A percentile compares a stretch with the other conserved stretches of the same genome.
phyloP scores from a whole-genome alignment of 53 echinoderm and acorn worm genomes.

The Echinometra lucunter region DNA sequence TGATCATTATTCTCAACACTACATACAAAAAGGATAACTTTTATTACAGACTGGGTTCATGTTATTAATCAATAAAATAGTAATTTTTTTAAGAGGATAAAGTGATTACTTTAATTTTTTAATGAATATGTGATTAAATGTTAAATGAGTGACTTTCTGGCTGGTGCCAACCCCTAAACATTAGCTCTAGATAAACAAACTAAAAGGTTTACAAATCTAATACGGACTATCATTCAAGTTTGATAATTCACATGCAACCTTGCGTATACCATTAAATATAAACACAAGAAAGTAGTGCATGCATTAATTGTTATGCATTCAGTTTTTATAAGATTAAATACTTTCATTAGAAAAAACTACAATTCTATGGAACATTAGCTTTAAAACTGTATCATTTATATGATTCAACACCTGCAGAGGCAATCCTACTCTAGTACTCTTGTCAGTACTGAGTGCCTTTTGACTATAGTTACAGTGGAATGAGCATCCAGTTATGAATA shows the following conservation, averaged over 20 bases:
- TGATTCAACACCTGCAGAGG: background rate
- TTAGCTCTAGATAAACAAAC: background rate
- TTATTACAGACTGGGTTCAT: too few species aligned
- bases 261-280: background rate
- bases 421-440: background rate
- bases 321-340: background rate
- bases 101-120: background rate
- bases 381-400: background rate
- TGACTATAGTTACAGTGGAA: too few species aligned
- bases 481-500: too few species aligned
- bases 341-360: background rate
- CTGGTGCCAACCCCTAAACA: background rate
- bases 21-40: too few species aligned
- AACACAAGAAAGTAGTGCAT: constrained; percentile 20
- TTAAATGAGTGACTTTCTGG: background rate
- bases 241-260: background rate
- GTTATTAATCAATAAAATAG: background rate
- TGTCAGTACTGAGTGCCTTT: too few species aligned
- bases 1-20: too few species aligned
- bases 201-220: background rate
- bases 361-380: background rate
- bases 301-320: constrained; percentile 47
- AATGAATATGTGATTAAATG: background rate
- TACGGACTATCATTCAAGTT: background rate
- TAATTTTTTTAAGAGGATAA: background rate